phyloP scores from a whole-genome alignment of 2,797 vertebrate genomes.

The Parauchenoglanis punctatus region DNA sequence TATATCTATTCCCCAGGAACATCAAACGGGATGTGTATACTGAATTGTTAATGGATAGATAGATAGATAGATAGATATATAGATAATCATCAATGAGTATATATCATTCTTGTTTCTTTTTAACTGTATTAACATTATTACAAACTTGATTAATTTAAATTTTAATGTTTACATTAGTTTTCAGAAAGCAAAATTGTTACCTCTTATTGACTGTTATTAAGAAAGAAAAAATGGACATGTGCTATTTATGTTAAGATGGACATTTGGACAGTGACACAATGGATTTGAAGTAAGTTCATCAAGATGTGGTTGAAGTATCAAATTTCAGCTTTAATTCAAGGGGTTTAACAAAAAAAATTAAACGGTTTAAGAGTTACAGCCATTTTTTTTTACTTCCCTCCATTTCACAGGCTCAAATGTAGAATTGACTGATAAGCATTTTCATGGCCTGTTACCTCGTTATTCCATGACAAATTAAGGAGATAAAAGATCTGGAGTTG shows the following conservation, averaged over 20 bases:
- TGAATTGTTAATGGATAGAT: background rate
- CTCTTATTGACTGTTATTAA: background rate
- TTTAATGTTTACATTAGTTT: background rate
- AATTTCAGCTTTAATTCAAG: no score
- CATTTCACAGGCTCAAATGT: no score
- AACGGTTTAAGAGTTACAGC: no score
- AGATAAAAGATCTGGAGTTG: no score
- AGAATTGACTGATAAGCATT: no score
- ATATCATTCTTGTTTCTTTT: background rate
- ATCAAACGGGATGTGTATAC: background rate
- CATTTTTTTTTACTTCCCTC: no score
- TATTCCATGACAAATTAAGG: no score
- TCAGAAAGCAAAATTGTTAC: background rate
- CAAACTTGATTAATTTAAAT: background rate
- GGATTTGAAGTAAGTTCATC: no score
- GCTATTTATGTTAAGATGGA: background rate
- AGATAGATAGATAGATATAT: no score
- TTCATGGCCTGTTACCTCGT: no score
- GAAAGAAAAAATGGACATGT: background rate
- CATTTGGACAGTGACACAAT: background rate
- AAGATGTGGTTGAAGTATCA: no score
- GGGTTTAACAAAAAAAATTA: no score
- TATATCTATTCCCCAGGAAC: background rate
- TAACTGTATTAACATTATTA: background rate
- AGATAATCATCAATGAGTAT: background rate